Evolutionary conservation across 2,113 vertebrate genomes (phyloP).

Genomic region (Gila orcuttii): DNA sequence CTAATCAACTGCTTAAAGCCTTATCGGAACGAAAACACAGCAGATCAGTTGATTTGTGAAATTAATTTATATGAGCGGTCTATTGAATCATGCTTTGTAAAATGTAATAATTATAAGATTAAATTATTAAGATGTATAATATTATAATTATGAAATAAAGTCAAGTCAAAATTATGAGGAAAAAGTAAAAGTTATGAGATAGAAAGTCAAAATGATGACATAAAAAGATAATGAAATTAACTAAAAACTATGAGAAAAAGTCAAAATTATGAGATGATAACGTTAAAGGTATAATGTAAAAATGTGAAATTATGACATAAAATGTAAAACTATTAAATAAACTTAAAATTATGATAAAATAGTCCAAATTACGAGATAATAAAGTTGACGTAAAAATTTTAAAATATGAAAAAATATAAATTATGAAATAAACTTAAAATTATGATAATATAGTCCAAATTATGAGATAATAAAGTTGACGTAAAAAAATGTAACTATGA

Average conservation of each 20-base stretch:
- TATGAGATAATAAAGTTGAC: too few relatives aligned
- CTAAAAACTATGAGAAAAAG: too few relatives aligned
- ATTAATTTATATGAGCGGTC: neutral
- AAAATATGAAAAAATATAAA: neutral
- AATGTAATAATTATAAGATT: neutral
- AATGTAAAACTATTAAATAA: too few relatives aligned
- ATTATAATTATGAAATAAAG: neutral
- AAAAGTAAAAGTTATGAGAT: neutral
- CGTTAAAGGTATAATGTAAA: too few relatives aligned
- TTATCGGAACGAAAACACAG: neutral
- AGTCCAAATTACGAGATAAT: too few relatives aligned
- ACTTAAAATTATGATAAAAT: too few relatives aligned
- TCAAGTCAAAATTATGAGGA: neutral
- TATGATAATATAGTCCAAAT: too few relatives aligned
- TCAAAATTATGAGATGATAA: too few relatives aligned
- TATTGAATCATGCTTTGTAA: neutral
- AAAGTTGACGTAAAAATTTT: neutral
- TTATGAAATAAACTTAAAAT: too few relatives aligned
- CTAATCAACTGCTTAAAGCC: neutral
- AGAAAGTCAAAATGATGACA: neutral
- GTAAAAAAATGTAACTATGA: neutral
- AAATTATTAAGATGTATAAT: neutral
- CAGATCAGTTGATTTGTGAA: neutral
- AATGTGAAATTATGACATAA: too few relatives aligned
- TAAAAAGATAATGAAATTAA: neutral